Conservation (phyloP, 2,888 invertebrate genomes). For the Pterostichus madidus region DNA sequence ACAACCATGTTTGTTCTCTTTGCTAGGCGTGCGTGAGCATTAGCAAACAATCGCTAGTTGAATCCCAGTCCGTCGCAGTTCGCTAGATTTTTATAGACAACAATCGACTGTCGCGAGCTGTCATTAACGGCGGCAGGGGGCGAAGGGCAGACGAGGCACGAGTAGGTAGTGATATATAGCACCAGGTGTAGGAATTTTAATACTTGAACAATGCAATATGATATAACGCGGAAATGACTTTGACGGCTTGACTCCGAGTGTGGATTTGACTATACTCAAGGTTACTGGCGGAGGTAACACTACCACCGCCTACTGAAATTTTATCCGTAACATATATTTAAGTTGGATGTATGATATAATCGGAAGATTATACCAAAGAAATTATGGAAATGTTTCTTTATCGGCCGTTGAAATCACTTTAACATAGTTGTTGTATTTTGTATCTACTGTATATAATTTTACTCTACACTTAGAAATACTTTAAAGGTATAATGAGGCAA, state of each 20-base stretch:
- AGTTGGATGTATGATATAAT: background rate
- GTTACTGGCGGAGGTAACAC: background rate
- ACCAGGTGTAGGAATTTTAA: conserved; percentile 48
- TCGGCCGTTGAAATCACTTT: background rate
- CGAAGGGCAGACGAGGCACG: conserved; percentile 2
- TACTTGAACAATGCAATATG: conserved; percentile 37
- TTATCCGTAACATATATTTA: background rate
- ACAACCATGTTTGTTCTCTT: background rate
- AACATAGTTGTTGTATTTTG: background rate
- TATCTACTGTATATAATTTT: background rate
- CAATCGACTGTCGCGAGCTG: conserved; percentile 49
- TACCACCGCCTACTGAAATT: background rate
- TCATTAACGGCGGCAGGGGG: conserved; percentile 7
- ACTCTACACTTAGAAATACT: too few species aligned
- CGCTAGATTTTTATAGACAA: conserved; percentile 56
- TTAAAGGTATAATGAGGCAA: too few species aligned
- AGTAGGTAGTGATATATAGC: conserved; percentile 52
- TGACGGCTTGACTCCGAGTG: background rate
- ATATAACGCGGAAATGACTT: conserved; percentile 48
- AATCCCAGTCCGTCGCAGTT: background rate
- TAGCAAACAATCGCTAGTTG: conserved; percentile 25
- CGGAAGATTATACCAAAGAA: background rate
- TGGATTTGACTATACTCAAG: background rate
- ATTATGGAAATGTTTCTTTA: background rate
- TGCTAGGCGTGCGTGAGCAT: conserved; percentile 1